These are phyloP conservation scores for Philereme vetulata DNA, from an alignment of 2,888 invertebrate species.

Conservation along the genomic window DNA sequence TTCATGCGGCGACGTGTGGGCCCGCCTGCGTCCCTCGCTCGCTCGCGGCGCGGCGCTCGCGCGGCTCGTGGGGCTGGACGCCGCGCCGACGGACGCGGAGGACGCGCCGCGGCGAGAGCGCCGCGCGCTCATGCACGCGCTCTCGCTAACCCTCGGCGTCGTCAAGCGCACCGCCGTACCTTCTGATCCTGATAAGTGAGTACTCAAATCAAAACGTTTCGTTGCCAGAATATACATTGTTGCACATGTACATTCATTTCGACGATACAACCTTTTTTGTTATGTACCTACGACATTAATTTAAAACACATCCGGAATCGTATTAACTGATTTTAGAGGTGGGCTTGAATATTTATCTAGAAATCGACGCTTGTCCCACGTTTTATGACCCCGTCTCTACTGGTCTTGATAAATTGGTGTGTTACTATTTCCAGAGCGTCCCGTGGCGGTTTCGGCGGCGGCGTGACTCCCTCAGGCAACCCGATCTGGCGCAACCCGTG, in stretches of 20 bases:
- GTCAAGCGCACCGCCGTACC: conserved; percentile 96
- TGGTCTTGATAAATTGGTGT: too few relatives aligned
- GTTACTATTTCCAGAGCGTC: conserved; percentile 81
- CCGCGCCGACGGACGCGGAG: conserved; percentile 85
- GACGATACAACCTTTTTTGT: too few relatives aligned
- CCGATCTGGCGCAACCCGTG: conserved; percentile 94
- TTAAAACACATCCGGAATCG: too few relatives aligned
- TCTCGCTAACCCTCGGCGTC: conserved; percentile 91
- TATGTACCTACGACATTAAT: too few relatives aligned
- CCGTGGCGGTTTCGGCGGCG: conserved; percentile 92
- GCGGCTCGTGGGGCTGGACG: conserved; percentile 86
- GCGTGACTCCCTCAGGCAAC: conserved; percentile 89
- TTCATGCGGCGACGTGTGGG: conserved; percentile 87
- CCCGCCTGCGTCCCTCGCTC: conserved; percentile 85
- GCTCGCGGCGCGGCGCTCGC: conserved; percentile 88
- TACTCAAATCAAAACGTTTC: neutral
- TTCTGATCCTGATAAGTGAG: conserved; percentile 88
- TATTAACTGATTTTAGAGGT: too few relatives aligned
- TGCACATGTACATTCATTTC: too few relatives aligned
- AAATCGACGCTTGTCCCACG: too few relatives aligned
- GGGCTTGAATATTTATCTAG: too few relatives aligned
- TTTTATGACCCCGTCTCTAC: too few relatives aligned
- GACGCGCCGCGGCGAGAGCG: conserved; percentile 86
- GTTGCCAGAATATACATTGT: too few relatives aligned
- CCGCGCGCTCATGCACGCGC: conserved; percentile 87